Conservation (phyloP, 2,113 vertebrate genomes). For the Rhizomys pruinosus region DNA sequence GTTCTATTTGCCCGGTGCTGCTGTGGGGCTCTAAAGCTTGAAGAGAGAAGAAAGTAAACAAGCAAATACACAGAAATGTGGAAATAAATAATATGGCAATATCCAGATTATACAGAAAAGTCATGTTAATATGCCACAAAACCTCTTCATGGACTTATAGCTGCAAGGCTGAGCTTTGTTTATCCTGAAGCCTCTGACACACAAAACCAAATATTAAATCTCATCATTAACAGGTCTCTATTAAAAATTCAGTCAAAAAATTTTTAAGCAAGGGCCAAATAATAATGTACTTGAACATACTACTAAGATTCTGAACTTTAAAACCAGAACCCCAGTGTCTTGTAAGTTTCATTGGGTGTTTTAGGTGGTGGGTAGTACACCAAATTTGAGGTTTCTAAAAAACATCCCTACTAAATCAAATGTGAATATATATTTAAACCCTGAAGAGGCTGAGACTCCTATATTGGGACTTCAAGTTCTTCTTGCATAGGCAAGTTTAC, state of each 20-base stretch:
- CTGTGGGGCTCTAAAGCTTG: not conserved
- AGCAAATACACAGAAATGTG: not conserved
- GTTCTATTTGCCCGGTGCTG: not conserved
- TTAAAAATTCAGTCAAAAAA: no score
- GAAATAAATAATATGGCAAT: slow-evolving; percentile 30
- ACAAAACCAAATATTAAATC: not conserved
- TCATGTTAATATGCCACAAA: slow-evolving; percentile 48
- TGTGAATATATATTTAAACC: not conserved
- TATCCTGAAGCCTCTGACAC: slow-evolving; percentile 12
- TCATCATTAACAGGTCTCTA: not conserved
- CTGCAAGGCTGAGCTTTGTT: not conserved
- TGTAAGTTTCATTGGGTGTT: not conserved
- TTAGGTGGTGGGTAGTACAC: not conserved
- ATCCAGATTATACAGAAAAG: not conserved
- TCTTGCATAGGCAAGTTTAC: not conserved
- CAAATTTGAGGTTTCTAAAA: not conserved
- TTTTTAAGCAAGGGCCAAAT: slow-evolving; percentile 15
- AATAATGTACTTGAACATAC: not conserved
- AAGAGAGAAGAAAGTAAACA: slow-evolving; percentile 41
- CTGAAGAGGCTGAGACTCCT: not conserved
- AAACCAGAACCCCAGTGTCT: not conserved
- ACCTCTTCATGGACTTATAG: slow-evolving; percentile 11
- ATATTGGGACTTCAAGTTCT: not conserved
- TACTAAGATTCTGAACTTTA: not conserved
- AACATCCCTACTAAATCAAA: not conserved